Conservation (phyloP, 37 sponge, comb jelly and placozoan species). For the Agelas oroides region DNA sequence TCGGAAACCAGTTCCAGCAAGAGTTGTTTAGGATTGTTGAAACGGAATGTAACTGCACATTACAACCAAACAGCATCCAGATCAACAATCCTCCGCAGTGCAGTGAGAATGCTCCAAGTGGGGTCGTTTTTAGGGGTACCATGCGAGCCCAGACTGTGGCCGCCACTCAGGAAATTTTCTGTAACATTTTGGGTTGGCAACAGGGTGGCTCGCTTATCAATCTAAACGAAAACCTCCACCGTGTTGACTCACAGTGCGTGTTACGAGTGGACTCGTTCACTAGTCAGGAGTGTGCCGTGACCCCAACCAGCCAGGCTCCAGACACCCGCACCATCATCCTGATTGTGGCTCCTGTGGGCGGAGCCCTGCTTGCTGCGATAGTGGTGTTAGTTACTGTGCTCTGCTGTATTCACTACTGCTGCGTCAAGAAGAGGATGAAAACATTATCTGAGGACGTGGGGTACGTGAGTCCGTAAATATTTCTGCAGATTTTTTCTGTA, state of each 20-base stretch:
- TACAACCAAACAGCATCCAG: not conserved
- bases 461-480: too few species aligned
- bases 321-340: not conserved
- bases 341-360: not conserved
- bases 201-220: not conserved
- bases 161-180: conserved; percentile 19
- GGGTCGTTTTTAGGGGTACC: conserved; percentile 6
- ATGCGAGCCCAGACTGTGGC: not conserved
- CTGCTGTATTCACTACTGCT: not conserved
- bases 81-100: not conserved
- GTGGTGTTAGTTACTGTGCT: not conserved
- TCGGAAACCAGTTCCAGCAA: conserved; percentile 7
- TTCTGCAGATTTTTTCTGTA: too few species aligned
- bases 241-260: not conserved
- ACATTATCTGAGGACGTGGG: not conserved
- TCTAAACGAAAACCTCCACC: not conserved
- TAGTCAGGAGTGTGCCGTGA: conserved; percentile 9
- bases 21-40: not conserved
- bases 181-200: conserved; percentile 24
- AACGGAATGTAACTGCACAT: conserved; percentile 14
- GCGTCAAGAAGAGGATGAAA: not conserved
- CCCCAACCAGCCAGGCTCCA: not conserved
- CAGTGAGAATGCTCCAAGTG: conserved; percentile 7
- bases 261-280: not conserved
- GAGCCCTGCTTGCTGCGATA: not conserved